Percentiles rank a stretch among this genome's conserved stretches.
Evolutionary conservation across 2,113 vertebrate genomes (phyloP).

Genomic region (Chloroceryle aenea): DNA sequence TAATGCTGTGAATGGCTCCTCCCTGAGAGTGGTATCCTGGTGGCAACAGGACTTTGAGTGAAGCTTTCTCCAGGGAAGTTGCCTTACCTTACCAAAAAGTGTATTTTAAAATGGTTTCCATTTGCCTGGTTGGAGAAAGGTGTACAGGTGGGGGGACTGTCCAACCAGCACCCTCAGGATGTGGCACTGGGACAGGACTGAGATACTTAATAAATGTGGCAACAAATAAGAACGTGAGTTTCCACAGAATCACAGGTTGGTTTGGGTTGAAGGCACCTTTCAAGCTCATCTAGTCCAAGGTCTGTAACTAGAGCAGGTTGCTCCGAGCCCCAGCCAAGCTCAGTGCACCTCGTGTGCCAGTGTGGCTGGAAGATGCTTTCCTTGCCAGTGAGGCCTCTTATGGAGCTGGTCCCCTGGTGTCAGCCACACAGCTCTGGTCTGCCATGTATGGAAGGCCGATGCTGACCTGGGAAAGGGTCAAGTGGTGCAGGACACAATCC

Average conservation of each 20-base stretch:
- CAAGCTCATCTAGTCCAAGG: not conserved
- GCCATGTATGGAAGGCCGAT: not conserved
- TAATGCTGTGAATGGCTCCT: not conserved
- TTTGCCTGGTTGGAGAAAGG: not conserved
- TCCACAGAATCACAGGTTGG: not conserved
- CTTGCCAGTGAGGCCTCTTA: too few species aligned
- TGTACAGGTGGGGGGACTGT: fast-evolving
- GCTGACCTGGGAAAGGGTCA: not conserved
- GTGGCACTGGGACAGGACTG: fast-evolving
- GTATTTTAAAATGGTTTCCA: fast-evolving
- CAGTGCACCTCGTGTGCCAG: fast-evolving
- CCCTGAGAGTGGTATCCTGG: too few species aligned
- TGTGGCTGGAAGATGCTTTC: not conserved
- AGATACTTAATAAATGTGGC: fast-evolving
- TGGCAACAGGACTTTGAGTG: fast-evolving
- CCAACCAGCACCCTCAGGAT: too few species aligned
- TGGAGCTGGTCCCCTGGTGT: fast-evolving
- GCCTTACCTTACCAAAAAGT: fast-evolving
- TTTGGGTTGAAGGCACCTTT: not conserved
- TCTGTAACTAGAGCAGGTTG: too few species aligned
- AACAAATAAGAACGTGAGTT: fast-evolving
- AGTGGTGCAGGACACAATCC: not conserved
- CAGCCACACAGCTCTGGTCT: not conserved
- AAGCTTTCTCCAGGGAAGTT: not conserved
- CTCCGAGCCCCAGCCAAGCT: not conserved